These are phyloP conservation scores for Paralvinella palmiformis DNA, from an alignment of 1,140 invertebrate species.

Conservation along the genomic window DNA sequence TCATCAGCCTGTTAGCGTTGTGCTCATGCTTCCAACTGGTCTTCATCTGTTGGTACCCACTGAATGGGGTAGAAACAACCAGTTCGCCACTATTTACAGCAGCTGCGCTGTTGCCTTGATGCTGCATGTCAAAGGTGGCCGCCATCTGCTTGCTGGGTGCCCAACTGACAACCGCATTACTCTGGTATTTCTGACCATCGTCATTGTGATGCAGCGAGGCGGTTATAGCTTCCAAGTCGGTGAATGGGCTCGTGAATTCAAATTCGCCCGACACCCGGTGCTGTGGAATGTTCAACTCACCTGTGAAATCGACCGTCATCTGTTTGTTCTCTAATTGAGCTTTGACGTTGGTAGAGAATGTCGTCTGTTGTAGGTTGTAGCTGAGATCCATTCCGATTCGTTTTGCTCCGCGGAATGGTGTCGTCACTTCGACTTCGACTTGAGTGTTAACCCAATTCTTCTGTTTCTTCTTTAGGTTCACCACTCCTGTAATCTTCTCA, in stretches of 20 bases:
- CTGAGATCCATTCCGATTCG: neutral
- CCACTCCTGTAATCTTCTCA: neutral
- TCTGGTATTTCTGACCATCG: neutral
- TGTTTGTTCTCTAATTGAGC: neutral
- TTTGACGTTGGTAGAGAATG: constrained; percentile 5
- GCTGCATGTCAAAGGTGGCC: neutral
- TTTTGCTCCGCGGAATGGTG: constrained; percentile 7
- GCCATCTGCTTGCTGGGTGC: neutral
- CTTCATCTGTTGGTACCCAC: neutral
- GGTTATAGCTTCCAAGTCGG: neutral
- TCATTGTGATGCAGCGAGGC: neutral
- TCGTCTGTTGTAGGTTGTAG: constrained; percentile 2
- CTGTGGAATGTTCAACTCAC: neutral
- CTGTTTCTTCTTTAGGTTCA: neutral
- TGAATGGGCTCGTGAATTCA: constrained; percentile 7
- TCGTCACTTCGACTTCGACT: neutral
- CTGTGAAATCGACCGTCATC: constrained; percentile 1
- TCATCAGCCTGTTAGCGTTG: neutral
- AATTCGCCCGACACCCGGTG: neutral
- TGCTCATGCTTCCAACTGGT: constrained; percentile 5
- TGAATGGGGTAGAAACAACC: neutral
- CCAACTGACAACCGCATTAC: neutral
- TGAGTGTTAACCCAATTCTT: neutral
- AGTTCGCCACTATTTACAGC: constrained; percentile 1
- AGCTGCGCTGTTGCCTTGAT: neutral